Conservation (phyloP, 1,140 invertebrate genomes). For the Steinernema feltiae region DNA sequence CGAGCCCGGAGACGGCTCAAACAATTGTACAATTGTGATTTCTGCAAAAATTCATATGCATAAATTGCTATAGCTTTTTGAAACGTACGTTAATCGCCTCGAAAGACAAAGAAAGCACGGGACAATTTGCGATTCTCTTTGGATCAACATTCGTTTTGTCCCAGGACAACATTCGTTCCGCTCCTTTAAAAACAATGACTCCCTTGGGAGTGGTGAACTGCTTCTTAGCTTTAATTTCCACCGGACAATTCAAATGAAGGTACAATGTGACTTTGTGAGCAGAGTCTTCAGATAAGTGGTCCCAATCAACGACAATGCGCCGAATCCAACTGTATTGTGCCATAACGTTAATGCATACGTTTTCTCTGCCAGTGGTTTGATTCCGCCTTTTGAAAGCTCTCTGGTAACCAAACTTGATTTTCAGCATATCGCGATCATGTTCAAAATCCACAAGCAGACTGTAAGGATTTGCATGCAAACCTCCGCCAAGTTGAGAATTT, state of each 20-base stretch:
- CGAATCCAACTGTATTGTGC: not conserved
- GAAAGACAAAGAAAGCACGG: not conserved
- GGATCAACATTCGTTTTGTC: not conserved
- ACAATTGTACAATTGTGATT: not conserved
- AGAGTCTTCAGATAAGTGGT: not conserved
- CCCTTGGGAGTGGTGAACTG: no score
- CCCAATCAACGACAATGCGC: not conserved
- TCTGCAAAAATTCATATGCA: not conserved
- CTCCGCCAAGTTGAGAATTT: not conserved
- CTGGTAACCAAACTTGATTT: not conserved
- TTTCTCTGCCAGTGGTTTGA: not conserved
- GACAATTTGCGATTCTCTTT: not conserved
- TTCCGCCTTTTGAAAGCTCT: not conserved
- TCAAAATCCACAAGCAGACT: not conserved
- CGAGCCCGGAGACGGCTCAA: not conserved
- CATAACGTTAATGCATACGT: not conserved
- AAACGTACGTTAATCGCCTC: not conserved
- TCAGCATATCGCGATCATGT: not conserved
- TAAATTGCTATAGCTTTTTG: not conserved
- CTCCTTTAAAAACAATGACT: not conserved
- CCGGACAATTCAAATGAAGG: not conserved
- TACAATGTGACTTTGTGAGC: not conserved
- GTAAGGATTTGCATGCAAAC: not conserved
- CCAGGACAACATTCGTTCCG: not conserved
- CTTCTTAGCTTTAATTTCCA: not conserved